phyloP scores from a whole-genome alignment of 2,888 invertebrate species.

The Rhabditophanes sp. region DNA sequence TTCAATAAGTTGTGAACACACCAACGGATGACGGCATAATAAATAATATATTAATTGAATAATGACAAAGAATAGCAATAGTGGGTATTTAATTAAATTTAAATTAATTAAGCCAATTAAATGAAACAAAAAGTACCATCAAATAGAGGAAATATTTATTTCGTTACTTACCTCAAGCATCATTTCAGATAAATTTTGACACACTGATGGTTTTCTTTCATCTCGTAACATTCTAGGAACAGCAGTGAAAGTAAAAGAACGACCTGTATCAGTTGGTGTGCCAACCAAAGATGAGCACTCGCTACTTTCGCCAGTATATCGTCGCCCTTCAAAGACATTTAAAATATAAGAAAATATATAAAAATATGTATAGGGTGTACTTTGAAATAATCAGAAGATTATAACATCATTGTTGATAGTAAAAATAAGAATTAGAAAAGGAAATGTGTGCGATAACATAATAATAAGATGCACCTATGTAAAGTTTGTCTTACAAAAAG shows the following conservation, averaged over 20 bases:
- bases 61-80: constrained; percentile 1
- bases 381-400: too few relatives aligned
- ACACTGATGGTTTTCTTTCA: constrained; percentile 41
- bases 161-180: constrained; percentile 30
- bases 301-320: constrained; percentile 40
- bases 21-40: constrained; percentile 1
- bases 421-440: neutral
- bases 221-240: constrained; percentile 32
- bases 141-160: constrained; percentile 1
- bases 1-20: constrained; percentile 1
- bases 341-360: neutral
- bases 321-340: constrained; percentile 20
- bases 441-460: neutral
- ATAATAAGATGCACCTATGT: neutral
- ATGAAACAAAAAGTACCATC: neutral
- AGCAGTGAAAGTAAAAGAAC: constrained; percentile 27
- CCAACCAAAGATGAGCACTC: constrained; percentile 40
- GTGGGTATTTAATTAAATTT: neutral
- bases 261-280: constrained; percentile 40
- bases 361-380: neutral
- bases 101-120: neutral
- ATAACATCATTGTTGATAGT: too few relatives aligned
- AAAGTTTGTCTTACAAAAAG: neutral
- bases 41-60: constrained; percentile 3
- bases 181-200: constrained; percentile 39